A percentile compares a stretch with the other conserved stretches of the same genome.
Conservation (phyloP, 2,797 vertebrate species). For the Semotilus atromaculatus region DNA sequence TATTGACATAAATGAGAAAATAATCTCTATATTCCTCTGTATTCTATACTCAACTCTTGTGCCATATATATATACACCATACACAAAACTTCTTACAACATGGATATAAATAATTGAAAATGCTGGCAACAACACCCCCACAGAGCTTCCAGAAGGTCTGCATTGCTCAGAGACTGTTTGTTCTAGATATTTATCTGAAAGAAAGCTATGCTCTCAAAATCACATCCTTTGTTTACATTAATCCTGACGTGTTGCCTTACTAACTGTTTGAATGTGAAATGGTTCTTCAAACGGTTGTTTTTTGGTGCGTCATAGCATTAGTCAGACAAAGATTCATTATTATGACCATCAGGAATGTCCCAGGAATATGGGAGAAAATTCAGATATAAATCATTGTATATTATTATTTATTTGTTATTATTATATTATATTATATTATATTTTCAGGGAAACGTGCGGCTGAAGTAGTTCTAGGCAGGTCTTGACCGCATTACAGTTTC, state of each 20-base stretch:
- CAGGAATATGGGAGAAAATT: not conserved
- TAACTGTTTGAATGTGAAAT: not conserved
- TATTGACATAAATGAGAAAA: not conserved
- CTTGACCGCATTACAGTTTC: no score
- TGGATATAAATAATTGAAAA: not conserved
- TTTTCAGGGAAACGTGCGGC: no score
- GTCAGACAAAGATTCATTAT: not conserved
- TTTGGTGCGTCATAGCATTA: not conserved
- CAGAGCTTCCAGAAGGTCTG: not conserved
- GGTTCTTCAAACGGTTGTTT: not conserved
- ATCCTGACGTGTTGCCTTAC: not conserved
- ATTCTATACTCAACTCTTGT: not conserved
- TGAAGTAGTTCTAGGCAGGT: no score
- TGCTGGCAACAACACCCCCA: not conserved
- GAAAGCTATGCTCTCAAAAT: not conserved
- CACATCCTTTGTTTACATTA: conserved; percentile 14
- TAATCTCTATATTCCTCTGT: not conserved
- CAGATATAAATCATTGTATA: not conserved
- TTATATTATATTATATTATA: not conserved
- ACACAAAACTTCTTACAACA: not conserved
- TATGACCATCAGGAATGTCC: not conserved
- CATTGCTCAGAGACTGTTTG: conserved; percentile 8
- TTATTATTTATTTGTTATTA: no score
- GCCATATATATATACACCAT: not conserved
- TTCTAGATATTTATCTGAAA: conserved; percentile 36